phyloP scores from a whole-genome alignment of 2,888 invertebrate species.

The Tachina grossa region DNA sequence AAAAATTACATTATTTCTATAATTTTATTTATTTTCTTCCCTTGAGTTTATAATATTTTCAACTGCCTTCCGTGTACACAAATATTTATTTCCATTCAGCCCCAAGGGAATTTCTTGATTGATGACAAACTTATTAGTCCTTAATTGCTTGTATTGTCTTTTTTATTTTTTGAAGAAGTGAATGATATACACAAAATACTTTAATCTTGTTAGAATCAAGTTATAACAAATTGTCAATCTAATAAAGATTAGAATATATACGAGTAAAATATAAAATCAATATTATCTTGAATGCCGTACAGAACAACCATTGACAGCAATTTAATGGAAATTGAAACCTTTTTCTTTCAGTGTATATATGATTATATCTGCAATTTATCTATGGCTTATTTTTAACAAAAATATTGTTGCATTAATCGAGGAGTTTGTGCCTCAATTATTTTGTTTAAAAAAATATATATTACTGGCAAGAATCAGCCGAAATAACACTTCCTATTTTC shows the following conservation, averaged over 20 bases:
- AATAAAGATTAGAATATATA: slow-evolving; percentile 17
- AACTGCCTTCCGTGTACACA: neutral
- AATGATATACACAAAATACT: neutral
- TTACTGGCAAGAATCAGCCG: too few species aligned
- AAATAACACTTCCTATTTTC: too few species aligned
- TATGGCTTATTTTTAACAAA: too few species aligned
- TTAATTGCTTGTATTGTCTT: slow-evolving; percentile 30
- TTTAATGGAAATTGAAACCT: neutral
- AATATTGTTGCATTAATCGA: too few species aligned
- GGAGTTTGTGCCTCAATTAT: too few species aligned
- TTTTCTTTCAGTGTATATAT: neutral
- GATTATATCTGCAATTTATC: too few species aligned
- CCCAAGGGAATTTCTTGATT: slow-evolving; percentile 7
- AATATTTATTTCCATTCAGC: neutral
- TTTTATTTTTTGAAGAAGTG: neutral
- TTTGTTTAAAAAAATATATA: too few species aligned
- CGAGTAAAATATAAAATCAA: slow-evolving; percentile 17
- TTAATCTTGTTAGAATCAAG: slow-evolving; percentile 10
- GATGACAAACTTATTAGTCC: slow-evolving; percentile 3
- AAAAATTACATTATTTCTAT: neutral
- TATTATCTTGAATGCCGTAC: neutral
- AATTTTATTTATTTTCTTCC: neutral
- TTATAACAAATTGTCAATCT: slow-evolving; percentile 24
- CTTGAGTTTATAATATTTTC: neutral
- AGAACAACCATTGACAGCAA: neutral